phyloP scores from a whole-genome alignment of 2,113 vertebrate species.

The Urocitellus parryii region DNA sequence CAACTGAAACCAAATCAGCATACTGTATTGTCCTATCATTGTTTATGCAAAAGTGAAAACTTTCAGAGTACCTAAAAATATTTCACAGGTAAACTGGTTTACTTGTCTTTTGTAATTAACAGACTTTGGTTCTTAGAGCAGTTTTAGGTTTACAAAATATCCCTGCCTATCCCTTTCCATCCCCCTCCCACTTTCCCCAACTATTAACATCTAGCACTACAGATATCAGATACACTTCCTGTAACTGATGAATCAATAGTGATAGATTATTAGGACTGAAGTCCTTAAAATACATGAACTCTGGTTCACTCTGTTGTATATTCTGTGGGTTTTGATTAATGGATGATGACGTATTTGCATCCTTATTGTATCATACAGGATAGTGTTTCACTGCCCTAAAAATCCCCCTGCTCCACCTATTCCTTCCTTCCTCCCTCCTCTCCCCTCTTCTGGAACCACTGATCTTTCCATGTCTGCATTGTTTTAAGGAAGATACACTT shows the following conservation, averaged over 20 bases:
- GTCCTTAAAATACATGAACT: background rate
- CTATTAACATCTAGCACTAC: background rate
- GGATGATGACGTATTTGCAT: background rate
- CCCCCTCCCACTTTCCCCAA: too few species aligned
- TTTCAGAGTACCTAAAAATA: background rate
- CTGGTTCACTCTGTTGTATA: background rate
- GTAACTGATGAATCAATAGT: background rate
- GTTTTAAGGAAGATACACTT: background rate
- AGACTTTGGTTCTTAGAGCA: slow-evolving; percentile 1
- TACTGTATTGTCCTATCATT: background rate
- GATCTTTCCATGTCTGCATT: background rate
- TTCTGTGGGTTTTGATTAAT: background rate
- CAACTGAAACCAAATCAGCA: background rate
- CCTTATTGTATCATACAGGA: background rate
- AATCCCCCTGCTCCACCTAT: background rate
- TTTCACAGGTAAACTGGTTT: background rate
- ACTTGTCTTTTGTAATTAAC: background rate
- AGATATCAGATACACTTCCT: background rate
- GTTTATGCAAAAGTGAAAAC: slow-evolving; percentile 13
- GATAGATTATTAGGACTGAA: background rate
- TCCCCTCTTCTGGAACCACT: background rate
- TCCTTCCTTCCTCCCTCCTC: background rate
- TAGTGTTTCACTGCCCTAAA: background rate
- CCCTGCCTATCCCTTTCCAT: background rate
- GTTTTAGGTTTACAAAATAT: background rate